phyloP scores from a whole-genome alignment of 2,888 invertebrate genomes.

The Eulithis prunata region DNA sequence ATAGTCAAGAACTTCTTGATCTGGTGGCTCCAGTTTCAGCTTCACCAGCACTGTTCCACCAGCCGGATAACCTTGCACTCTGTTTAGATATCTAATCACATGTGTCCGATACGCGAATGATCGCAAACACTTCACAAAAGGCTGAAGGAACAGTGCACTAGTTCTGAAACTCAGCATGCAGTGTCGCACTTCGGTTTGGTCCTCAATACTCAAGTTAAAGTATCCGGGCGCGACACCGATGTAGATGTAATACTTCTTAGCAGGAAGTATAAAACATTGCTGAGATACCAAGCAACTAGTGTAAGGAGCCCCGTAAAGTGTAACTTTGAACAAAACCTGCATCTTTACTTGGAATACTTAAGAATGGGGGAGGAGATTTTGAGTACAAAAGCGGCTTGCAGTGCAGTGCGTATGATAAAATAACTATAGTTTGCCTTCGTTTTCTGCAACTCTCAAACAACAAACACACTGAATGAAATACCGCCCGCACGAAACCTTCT shows the following conservation, averaged over 20 bases:
- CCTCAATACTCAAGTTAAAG: constrained; percentile 48
- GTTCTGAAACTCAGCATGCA: constrained; percentile 53
- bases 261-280: constrained; percentile 56
- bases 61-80: constrained; percentile 52
- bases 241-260: constrained; percentile 55
- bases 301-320: constrained; percentile 61
- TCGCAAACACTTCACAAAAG: constrained; percentile 67
- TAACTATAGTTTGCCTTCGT: background rate
- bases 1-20: constrained; percentile 87
- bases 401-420: background rate
- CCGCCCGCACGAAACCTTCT: no score
- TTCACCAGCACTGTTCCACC: constrained; percentile 63
- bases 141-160: constrained; percentile 65
- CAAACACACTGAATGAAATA: background rate
- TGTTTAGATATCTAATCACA: constrained; percentile 60
- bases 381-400: background rate
- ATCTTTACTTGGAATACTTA: constrained; percentile 53
- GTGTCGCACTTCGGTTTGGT: constrained; percentile 41
- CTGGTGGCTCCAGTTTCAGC: constrained; percentile 83
- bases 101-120: constrained; percentile 65
- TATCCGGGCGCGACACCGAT: constrained; percentile 61
- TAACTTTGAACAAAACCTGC: constrained; percentile 65
- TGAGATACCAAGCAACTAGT: constrained; percentile 65
- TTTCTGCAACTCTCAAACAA: background rate
- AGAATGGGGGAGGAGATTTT: background rate